These are phyloP conservation scores for Drosophila siamana DNA, from an alignment of 2,888 invertebrate genomes.

Conservation along the genomic window DNA sequence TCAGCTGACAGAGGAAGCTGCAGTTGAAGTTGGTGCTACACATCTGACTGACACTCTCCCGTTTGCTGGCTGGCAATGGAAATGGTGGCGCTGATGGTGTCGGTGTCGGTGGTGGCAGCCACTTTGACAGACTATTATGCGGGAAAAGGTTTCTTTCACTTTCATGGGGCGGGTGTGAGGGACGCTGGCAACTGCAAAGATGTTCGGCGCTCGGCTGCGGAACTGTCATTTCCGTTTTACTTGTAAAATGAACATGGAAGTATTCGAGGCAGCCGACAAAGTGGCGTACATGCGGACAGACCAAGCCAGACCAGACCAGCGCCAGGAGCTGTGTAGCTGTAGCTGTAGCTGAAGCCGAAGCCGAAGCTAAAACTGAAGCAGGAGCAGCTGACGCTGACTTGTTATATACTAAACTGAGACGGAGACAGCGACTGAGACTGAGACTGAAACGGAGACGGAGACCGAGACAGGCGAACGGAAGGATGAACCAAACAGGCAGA, in stretches of 20 bases:
- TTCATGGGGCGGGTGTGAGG: constrained; percentile 53
- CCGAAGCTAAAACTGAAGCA: constrained; percentile 31
- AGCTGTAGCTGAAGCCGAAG: constrained; percentile 9
- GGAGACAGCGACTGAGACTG: constrained; percentile 27
- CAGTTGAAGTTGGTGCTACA: constrained; percentile 19
- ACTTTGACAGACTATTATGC: constrained; percentile 83
- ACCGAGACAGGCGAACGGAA: constrained; percentile 16
- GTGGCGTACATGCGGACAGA: constrained; percentile 65
- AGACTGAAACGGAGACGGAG: constrained; percentile 24
- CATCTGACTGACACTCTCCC: constrained; percentile 44
- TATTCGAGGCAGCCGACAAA: constrained; percentile 79
- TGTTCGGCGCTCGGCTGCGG: constrained; percentile 76
- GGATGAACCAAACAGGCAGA: constrained; percentile 48
- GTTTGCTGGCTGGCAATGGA: too few species aligned
- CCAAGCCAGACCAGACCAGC: constrained; percentile 27
- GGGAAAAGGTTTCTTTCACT: constrained; percentile 84
- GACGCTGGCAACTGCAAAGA: constrained; percentile 58
- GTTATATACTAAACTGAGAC: constrained; percentile 72
- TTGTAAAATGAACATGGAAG: constrained; percentile 81
- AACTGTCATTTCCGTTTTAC: constrained; percentile 85
- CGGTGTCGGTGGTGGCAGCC: constrained; percentile 43
- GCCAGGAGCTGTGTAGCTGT: constrained; percentile 4
- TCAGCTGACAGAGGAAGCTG: constrained; percentile 33
- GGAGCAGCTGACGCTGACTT: constrained; percentile 78
- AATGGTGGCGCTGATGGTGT: not conserved